phyloP scores from a whole-genome alignment of 2,113 vertebrate species.

The Mandrillus leucophaeus region DNA sequence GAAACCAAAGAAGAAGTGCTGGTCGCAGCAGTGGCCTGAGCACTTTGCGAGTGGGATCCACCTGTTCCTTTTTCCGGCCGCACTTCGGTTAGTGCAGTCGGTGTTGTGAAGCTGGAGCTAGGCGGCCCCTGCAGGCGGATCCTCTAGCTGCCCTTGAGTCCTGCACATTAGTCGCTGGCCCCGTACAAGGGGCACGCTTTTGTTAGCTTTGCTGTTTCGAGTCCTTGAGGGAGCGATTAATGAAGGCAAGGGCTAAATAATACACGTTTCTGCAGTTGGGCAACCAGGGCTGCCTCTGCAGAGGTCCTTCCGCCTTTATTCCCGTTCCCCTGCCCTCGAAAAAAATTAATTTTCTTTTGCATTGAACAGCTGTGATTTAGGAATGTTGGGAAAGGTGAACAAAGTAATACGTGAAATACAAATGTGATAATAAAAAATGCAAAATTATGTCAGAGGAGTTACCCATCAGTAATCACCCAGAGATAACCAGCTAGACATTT shows the following conservation, averaged over 20 bases:
- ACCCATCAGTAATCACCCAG: not conserved
- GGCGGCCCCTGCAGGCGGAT: not conserved
- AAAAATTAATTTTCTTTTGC: not conserved
- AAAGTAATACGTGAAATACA: not conserved
- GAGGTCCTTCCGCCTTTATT: not conserved
- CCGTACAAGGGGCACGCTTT: too few species aligned
- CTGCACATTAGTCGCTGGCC: rapidly evolving
- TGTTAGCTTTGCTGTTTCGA: not conserved
- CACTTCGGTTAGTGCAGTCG: not conserved
- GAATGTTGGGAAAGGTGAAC: not conserved
- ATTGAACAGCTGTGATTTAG: not conserved
- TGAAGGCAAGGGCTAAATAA: not conserved
- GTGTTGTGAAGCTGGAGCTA: not conserved
- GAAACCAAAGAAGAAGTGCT: not conserved
- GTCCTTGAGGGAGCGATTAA: not conserved
- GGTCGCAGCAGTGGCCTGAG: not conserved
- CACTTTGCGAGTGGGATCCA: not conserved
- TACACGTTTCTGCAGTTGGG: not conserved
- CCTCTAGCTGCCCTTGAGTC: not conserved
- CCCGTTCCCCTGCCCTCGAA: rapidly evolving
- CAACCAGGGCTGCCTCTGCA: not conserved
- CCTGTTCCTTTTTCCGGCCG: not conserved
- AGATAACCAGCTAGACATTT: not conserved
- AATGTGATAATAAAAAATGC: not conserved
- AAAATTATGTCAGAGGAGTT: not conserved